Evolutionary conservation across 2,113 vertebrate species (phyloP).

Genomic region (Oreamnos americanus): DNA sequence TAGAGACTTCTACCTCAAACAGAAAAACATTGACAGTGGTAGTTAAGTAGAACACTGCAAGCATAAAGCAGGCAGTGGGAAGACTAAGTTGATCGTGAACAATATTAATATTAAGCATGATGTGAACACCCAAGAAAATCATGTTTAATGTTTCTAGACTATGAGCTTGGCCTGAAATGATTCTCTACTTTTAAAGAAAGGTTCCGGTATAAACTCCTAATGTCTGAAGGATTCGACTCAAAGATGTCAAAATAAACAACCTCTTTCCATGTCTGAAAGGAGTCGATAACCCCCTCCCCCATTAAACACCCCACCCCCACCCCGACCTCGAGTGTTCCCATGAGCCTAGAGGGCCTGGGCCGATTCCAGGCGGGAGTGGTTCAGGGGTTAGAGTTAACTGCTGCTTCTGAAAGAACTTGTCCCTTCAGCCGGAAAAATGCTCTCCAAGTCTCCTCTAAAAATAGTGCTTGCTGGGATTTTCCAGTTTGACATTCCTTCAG

Average conservation of each 20-base stretch:
- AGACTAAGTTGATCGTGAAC: slow-evolving; percentile 9
- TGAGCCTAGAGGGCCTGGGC: background rate
- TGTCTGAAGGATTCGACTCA: background rate
- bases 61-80: background rate
- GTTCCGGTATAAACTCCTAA: background rate
- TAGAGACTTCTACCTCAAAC: background rate
- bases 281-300: background rate
- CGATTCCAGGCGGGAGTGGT: slow-evolving; percentile 19
- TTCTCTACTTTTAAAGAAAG: background rate
- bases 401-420: slow-evolving; percentile 52
- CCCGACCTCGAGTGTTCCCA: background rate
- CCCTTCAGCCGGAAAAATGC: slow-evolving; percentile 51
- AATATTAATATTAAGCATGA: background rate
- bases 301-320: background rate
- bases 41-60: slow-evolving; percentile 8
- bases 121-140: background rate
- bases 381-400: slow-evolving; percentile 44
- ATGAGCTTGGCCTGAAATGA: slow-evolving; percentile 16
- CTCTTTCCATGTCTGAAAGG: background rate
- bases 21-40: background rate
- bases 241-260: slow-evolving; percentile 35
- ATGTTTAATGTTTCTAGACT: background rate
- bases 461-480: slow-evolving; percentile 69
- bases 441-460: slow-evolving; percentile 65
- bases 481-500: slow-evolving; percentile 66